Percentiles rank a stretch among this genome's conserved stretches.
These are phyloP conservation scores for Steinernema carpocapsae DNA, from an alignment of 2,888 invertebrate species.

Conservation along the genomic window DNA sequence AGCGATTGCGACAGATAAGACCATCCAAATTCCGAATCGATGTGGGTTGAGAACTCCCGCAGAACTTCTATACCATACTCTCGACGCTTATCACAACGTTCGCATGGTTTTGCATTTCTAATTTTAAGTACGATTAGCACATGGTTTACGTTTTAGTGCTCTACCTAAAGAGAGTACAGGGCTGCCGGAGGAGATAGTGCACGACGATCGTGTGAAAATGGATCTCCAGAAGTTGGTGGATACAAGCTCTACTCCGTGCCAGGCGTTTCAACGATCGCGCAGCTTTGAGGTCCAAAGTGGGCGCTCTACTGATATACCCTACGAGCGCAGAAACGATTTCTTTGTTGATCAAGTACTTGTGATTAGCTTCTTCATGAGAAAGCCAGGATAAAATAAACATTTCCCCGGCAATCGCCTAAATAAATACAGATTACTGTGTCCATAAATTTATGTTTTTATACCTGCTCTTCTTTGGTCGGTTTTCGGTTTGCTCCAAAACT, in stretches of 20 bases:
- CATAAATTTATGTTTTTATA: conserved; percentile 15
- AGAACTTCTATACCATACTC: conserved; percentile 58
- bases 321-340: conserved; percentile 36
- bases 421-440: conserved; percentile 35
- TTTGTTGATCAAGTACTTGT: conserved; percentile 16
- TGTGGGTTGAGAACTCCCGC: conserved; percentile 43
- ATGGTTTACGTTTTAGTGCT: background rate
- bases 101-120: conserved; percentile 53
- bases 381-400: conserved; percentile 10
- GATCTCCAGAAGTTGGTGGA: conserved; percentile 55
- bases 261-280: conserved; percentile 41
- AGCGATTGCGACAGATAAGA: conserved; percentile 48
- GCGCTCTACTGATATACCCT: conserved; percentile 40
- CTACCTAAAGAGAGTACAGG: conserved; percentile 53
- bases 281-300: conserved; percentile 38
- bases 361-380: conserved; percentile 12
- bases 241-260: conserved; percentile 36
- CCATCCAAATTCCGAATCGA: conserved; percentile 61
- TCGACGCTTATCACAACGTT: conserved; percentile 54
- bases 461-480: conserved; percentile 10
- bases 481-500: background rate
- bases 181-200: conserved; percentile 49
- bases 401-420: conserved; percentile 28
- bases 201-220: conserved; percentile 58
- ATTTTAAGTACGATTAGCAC: conserved; percentile 9